Conservation (phyloP, 2,113 vertebrate species). For the Platysternon megacephalum region DNA sequence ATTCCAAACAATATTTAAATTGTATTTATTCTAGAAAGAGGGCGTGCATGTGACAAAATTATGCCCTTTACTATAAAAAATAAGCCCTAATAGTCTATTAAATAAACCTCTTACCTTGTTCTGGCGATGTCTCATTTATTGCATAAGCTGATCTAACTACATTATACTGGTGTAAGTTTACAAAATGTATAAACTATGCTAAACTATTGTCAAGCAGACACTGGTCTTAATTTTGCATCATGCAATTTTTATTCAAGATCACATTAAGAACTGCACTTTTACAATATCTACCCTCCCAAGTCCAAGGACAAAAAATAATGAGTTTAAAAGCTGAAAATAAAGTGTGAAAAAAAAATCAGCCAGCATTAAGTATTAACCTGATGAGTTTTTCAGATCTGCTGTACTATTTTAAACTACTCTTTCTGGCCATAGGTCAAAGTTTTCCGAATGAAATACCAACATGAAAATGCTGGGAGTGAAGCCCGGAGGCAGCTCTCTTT, state of each 20-base stretch:
- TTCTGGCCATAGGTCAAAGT: conserved; percentile 81
- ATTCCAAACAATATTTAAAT: background rate
- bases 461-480: conserved; percentile 72
- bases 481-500: conserved; percentile 64
- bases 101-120: background rate
- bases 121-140: background rate
- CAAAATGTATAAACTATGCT: background rate
- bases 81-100: background rate
- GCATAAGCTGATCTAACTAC: background rate
- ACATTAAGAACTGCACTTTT: background rate
- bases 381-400: conserved; percentile 72
- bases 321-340: conserved; percentile 35
- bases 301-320: background rate
- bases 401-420: conserved; percentile 80
- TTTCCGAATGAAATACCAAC: conserved; percentile 77
- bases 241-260: conserved; percentile 3
- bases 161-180: background rate
- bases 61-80: background rate
- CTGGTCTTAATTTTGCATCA: background rate
- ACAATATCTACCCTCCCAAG: background rate
- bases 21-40: background rate
- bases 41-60: background rate
- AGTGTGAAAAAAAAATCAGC: conserved; percentile 56
- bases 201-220: background rate
- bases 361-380: conserved; percentile 68